A percentile compares a stretch with the other conserved stretches of the same genome.
Evolutionary conservation across 2,113 vertebrate genomes (phyloP).

Genomic region (Salvelinus sp.): DNA sequence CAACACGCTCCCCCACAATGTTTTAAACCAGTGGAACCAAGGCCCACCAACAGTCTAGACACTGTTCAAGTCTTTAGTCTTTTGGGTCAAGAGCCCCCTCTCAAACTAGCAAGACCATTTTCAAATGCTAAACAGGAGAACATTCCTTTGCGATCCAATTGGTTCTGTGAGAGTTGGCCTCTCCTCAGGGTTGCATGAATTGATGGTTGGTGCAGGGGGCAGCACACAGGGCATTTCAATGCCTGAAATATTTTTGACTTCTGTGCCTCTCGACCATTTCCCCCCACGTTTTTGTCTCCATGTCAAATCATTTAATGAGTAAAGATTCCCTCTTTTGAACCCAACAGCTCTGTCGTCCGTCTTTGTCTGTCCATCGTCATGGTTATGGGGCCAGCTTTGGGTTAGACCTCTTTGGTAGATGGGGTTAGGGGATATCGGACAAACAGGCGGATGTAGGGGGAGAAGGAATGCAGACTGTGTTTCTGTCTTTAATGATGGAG

Average conservation of each 20-base stretch:
- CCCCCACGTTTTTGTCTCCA: neutral
- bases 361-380: neutral
- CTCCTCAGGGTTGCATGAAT: neutral
- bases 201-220: neutral
- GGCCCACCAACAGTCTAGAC: neutral
- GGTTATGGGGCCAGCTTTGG: neutral
- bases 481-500: conserved; percentile 48
- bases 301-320: neutral
- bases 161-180: neutral
- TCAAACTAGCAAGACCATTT: neutral
- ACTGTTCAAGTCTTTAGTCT: neutral
- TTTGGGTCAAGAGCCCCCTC: no score
- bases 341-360: neutral
- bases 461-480: conserved; percentile 53
- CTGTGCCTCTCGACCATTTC: neutral
- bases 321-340: neutral
- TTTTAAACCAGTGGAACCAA: conserved; percentile 18
- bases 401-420: neutral
- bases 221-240: neutral
- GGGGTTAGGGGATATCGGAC: no score
- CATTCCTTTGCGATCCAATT: neutral
- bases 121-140: neutral
- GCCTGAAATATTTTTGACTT: neutral
- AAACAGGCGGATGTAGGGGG: conserved; percentile 12
- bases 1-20: conserved; percentile 9